Percentiles rank a stretch among this genome's conserved stretches.
Evolutionary conservation across 2,113 vertebrate genomes (phyloP).

Genomic region (Bolborhynchus lineola): DNA sequence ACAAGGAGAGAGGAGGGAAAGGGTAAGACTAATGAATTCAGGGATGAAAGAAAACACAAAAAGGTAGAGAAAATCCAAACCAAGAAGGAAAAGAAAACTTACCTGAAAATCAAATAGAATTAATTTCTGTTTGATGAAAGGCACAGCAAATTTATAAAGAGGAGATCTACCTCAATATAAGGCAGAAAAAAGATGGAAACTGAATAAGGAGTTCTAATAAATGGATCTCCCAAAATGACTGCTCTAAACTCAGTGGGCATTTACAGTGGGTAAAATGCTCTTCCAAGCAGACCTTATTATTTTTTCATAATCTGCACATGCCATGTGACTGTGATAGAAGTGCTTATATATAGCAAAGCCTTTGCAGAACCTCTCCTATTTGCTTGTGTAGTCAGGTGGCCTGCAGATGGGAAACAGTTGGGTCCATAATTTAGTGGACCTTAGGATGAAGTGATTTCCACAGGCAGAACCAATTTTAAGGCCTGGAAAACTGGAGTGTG

Average conservation of each 20-base stretch:
- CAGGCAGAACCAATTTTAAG: background rate
- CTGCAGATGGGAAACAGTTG: background rate
- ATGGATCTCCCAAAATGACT: background rate
- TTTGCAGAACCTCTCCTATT: background rate
- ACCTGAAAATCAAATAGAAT: background rate
- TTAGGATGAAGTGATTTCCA: background rate
- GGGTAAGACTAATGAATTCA: background rate
- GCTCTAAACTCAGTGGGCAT: background rate
- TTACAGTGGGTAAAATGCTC: background rate
- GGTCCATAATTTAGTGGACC: background rate
- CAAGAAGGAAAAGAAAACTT: rapidly evolving
- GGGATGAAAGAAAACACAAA: background rate
- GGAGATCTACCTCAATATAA: background rate
- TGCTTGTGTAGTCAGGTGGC: background rate
- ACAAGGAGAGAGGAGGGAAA: background rate
- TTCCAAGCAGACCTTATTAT: background rate
- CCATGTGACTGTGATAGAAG: background rate
- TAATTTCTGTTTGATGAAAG: background rate
- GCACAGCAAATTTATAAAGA: background rate
- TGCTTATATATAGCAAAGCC: background rate
- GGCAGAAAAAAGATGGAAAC: background rate
- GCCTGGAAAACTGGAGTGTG: background rate
- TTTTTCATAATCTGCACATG: background rate
- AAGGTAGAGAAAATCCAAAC: background rate
- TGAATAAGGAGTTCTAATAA: background rate